Percentiles rank a stretch among this genome's conserved stretches.
Conservation (phyloP, 2,113 vertebrate genomes). For the Calyptommatus sinebrachiatus region DNA sequence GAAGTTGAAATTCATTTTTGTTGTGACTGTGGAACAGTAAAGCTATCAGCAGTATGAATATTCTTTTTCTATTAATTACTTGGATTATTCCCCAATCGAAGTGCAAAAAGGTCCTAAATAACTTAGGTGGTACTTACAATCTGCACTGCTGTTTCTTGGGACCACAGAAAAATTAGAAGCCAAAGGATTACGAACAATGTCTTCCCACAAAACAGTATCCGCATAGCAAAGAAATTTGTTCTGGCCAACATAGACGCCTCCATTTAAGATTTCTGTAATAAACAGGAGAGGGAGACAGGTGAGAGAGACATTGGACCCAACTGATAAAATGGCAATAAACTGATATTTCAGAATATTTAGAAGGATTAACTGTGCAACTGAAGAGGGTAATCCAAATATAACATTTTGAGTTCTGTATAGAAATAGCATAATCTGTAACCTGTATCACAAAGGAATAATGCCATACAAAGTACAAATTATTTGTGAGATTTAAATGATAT, state of each 20-base stretch:
- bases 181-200: conserved; percentile 89
- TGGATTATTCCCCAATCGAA: too few relatives aligned
- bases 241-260: conserved; percentile 94
- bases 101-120: background rate
- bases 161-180: conserved; percentile 92
- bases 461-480: background rate
- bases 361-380: conserved; percentile 15
- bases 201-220: conserved; percentile 95
- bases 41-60: too few relatives aligned
- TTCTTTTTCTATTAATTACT: too few relatives aligned
- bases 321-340: background rate
- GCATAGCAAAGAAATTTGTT: conserved; percentile 95
- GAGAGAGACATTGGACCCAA: conserved; percentile 31
- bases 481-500: background rate
- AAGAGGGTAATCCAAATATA: too few relatives aligned
- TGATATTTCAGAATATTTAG: background rate
- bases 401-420: too few relatives aligned
- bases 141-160: conserved; percentile 88
- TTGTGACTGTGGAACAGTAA: too few relatives aligned
- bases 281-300: conserved; percentile 22
- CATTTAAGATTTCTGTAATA: conserved; percentile 89
- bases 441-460: too few relatives aligned
- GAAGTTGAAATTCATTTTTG: too few relatives aligned
- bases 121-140: conserved; percentile 81
- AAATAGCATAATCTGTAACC: too few relatives aligned